phyloP scores from a whole-genome alignment of 2,113 vertebrate genomes.

The Spermophilus dauricus region DNA sequence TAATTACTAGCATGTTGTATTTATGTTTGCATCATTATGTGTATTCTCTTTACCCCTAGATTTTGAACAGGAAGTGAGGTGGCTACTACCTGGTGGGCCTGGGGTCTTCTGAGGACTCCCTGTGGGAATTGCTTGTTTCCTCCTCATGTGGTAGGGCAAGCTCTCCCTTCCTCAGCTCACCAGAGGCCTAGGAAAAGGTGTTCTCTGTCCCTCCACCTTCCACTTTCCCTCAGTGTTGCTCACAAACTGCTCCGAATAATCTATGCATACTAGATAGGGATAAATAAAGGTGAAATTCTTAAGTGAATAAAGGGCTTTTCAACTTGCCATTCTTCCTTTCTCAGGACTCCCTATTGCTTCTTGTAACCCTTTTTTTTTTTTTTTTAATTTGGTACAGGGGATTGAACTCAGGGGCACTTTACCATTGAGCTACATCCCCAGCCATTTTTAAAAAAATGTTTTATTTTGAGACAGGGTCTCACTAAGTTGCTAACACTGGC shows the following conservation, averaged over 20 bases:
- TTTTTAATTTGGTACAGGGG: too few relatives aligned
- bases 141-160: rapidly evolving
- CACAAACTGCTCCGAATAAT: not conserved
- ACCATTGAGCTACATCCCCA: too few relatives aligned
- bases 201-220: not conserved
- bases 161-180: not conserved
- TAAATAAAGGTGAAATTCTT: slow-evolving; percentile 3
- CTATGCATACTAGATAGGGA: too few relatives aligned
- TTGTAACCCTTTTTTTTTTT: too few relatives aligned
- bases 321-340: not conserved
- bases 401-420: too few relatives aligned
- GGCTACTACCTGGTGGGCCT: not conserved
- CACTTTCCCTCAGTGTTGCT: not conserved
- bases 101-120: not conserved
- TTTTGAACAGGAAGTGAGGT: not conserved
- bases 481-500: too few relatives aligned
- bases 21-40: slow-evolving; percentile 68
- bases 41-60: not conserved
- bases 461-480: too few relatives aligned
- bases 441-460: too few relatives aligned
- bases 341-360: not conserved
- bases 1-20: slow-evolving; percentile 65
- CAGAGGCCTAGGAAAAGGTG: not conserved
- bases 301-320: not conserved
- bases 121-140: not conserved